A percentile compares a stretch with the other conserved stretches of the same genome.
These are phyloP conservation scores for Cyanoliseus patagonus DNA, from an alignment of 2,113 vertebrate genomes.

Conservation along the genomic window DNA sequence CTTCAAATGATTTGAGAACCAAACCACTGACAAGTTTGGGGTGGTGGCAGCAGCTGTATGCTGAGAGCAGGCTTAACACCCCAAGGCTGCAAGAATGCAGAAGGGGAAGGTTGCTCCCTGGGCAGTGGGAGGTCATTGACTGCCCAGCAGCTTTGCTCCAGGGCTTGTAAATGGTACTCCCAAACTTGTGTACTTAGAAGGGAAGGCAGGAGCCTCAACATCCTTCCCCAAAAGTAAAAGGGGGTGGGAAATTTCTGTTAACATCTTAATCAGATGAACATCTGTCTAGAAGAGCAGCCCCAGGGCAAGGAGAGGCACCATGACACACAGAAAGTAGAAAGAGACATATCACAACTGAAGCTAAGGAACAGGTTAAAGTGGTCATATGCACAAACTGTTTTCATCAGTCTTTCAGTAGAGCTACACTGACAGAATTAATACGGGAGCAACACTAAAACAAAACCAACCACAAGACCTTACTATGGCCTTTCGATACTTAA, in stretches of 20 bases:
- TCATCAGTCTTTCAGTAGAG: neutral
- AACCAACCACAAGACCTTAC: neutral
- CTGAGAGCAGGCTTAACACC: neutral
- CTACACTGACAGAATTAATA: neutral
- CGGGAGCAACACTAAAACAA: neutral
- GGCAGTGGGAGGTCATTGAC: fast-evolving
- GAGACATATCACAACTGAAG: neutral
- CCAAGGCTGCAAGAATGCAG: neutral
- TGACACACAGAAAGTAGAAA: neutral
- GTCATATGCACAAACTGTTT: fast-evolving
- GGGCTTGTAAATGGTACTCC: neutral
- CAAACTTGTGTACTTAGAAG: neutral
- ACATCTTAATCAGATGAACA: neutral
- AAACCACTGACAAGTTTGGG: neutral
- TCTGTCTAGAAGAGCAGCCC: neutral
- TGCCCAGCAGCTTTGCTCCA: neutral
- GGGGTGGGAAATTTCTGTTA: neutral
- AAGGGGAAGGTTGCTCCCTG: neutral
- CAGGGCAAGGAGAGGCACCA: neutral
- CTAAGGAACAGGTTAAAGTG: neutral
- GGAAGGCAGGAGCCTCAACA: neutral
- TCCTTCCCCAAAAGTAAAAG: neutral
- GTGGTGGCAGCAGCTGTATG: neutral
- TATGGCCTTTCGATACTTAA: neutral
- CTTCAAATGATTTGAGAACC: neutral